Conservation (phyloP, 2,797 vertebrate genomes). For the Myotis findleyi region DNA sequence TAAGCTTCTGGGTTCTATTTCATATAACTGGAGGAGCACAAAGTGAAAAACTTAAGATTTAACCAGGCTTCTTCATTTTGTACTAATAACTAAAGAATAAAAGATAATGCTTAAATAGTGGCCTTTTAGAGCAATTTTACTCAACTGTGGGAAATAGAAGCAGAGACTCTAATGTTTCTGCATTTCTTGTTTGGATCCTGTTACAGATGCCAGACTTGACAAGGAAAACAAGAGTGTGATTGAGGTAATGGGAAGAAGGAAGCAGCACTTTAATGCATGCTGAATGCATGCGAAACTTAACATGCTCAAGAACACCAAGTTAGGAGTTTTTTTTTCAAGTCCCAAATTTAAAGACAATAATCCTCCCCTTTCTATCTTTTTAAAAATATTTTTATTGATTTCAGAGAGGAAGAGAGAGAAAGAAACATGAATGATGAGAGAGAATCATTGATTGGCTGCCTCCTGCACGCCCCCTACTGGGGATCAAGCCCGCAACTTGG, state of each 20-base stretch:
- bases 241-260: neutral
- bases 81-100: constrained; percentile 6
- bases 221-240: neutral
- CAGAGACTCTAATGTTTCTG: neutral
- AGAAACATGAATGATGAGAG: no score
- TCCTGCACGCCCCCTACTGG: no score
- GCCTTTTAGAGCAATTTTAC: neutral
- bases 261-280: neutral
- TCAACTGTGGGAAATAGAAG: neutral
- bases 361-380: neutral
- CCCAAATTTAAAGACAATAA: neutral
- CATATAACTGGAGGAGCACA: neutral
- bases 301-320: neutral
- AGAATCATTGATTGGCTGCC: no score
- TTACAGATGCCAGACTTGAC: neutral
- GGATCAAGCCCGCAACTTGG: no score
- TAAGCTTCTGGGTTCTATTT: neutral
- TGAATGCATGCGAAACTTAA: neutral
- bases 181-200: neutral
- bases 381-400: no score
- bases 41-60: constrained; percentile 17
- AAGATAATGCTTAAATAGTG: constrained; percentile 5
- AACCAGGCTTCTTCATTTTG: neutral
- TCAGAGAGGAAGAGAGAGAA: no score
- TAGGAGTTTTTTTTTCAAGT: neutral